Base-by-base conservation (phyloP, 2,797 vertebrate species). In the Gephyroberyx darwinii region DNA sequence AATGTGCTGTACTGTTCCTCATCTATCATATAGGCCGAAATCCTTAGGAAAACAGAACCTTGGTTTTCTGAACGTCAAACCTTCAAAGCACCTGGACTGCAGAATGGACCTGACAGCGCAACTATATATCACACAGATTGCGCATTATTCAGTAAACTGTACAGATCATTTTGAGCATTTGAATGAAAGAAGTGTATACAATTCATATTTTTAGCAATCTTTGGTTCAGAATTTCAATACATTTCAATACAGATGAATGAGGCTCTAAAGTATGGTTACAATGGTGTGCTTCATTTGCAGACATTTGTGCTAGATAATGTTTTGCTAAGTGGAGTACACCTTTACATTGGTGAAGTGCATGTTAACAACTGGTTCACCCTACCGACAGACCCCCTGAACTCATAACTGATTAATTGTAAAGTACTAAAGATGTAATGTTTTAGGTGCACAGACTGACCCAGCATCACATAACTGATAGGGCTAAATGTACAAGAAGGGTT, bases 401-500 rank as follows among this genome's bases (percentile, higher is more conserved):
- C 37, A 14, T 35, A 8, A 66, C 22, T 74, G n/a, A n/a, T n/a
- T n/a, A n/a, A n/a, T 66, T 65, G 67, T 79, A 35, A 74, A 69
- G 53, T 45, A 68, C 58, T 73, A 73, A 52, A 74, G 51, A 76
- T 19, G 19, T 16, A 45, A 60, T 78, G 73, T 69, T 84, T 73
- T 72, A 73, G 69, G 82, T 58, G 48, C 54, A 43, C 50, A 1
- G 30, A 65, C 51, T 74, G 63, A 78, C 65, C 81, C 81, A 84
- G 82, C 84, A 87, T 86, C 71, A 77, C 68, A 79, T 53, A 45
- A 50, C 69, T 79, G 84, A 86, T 83, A 82, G 85, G 83, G 82
- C 73, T 84, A 77, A 81, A 82, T 74, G 81, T 63, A 79, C 65
- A 56, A 77, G 69, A 73, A 78, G 83, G 74, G 76, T 83, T 83